Base-by-base conservation (phyloP, 2,113 vertebrate species). In the Platichthys stellatus region DNA sequence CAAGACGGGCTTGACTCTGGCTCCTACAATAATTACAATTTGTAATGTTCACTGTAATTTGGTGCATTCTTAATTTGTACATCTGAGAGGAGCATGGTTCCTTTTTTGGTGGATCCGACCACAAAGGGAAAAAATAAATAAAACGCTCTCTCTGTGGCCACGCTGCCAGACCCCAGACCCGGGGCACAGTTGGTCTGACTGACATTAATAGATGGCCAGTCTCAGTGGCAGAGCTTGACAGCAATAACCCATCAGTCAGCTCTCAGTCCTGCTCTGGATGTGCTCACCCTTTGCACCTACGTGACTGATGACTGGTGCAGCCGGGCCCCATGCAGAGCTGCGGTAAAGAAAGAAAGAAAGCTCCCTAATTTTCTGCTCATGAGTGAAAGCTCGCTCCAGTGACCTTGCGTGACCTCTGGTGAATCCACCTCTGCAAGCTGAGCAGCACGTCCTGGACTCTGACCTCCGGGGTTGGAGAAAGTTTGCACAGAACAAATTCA, bases 211-310 rank as follows among this genome's bases (percentile, higher is more conserved):
- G 85, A 90, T 83, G 76, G 76, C 73, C 58, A 47, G 72, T 64
- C 59, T 82, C 71, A 53, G 69, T 73, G 73, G 64, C 83, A 72
- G 62, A 68, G 76, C 70, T 84, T 80, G 73, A 59, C 65, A 63
- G 77, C 88, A 78, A 82, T 74, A 72, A 76, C 74, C 69, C 80
- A 86, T 90, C 88, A 90, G 84, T 86, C 89, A 82, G 81, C 74
- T 88, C 74, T 86, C 75, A 84, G 54, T 83, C 75, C 76, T 31
- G 64, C 76, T 81, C 66, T 83, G 74, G 62, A 82, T 63, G 84
- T 74, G 51, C 62, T 56, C 78, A 74, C 72, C 68, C 64, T 74
- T 68, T 73, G 59, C 81, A 65, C 78, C 76, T 31, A 20, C 74
- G 74, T 87, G 89, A 89, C 81, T 82, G 71, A 87, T 89, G 84